phyloP scores from a whole-genome alignment of 2,797 vertebrate species.

The Malurus splendens region DNA sequence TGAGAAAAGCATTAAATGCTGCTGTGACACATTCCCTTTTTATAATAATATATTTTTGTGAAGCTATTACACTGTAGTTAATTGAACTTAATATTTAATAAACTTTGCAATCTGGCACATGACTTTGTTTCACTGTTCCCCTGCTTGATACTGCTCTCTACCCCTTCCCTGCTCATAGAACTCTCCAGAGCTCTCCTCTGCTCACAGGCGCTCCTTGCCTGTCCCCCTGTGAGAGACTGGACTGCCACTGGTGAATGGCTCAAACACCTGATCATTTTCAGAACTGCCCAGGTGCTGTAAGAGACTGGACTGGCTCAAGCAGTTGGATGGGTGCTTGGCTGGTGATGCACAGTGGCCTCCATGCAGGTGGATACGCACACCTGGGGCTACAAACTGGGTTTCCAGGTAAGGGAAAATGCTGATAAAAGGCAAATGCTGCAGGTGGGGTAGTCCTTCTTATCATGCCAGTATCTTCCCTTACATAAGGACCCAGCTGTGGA shows the following conservation, averaged over 20 bases:
- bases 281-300: background rate
- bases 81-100: constrained; percentile 29
- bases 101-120: background rate
- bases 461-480: background rate
- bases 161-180: background rate
- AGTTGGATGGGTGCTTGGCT: background rate
- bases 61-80: background rate
- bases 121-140: background rate
- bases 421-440: background rate
- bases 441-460: background rate
- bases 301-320: background rate
- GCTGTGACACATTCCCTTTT: background rate
- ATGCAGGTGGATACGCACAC: background rate
- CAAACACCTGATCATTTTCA: rapidly evolving
- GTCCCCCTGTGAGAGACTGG: background rate
- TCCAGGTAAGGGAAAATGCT: background rate
- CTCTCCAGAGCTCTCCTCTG: background rate
- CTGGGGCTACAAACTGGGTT: background rate
- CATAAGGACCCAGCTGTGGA: background rate
- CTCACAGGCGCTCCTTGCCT: background rate
- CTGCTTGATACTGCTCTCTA: background rate
- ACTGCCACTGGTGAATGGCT: background rate
- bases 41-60: background rate
- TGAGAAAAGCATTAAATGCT: background rate
- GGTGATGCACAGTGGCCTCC: background rate